Evolutionary conservation across 2,113 vertebrate species (phyloP).

Genomic region (Protobothrops flavoviridis): DNA sequence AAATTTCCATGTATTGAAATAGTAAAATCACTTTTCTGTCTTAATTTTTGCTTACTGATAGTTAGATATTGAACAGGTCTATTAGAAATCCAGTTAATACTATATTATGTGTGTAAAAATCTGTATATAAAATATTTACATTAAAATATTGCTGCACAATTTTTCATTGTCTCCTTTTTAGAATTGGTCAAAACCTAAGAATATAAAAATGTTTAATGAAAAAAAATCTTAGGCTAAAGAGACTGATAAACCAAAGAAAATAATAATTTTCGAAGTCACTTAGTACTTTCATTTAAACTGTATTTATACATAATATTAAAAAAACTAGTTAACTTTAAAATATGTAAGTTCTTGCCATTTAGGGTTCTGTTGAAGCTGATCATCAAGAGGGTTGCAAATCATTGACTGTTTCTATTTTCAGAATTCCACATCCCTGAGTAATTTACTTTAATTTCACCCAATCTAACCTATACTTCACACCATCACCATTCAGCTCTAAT

Average conservation of each 20-base stretch:
- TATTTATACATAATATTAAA: constrained; percentile 77
- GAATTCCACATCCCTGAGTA: constrained; percentile 89
- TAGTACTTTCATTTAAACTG: constrained; percentile 74
- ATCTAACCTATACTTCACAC: constrained; percentile 95
- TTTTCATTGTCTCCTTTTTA: constrained; percentile 36
- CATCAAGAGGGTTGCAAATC: constrained; percentile 87
- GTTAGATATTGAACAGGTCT: background rate
- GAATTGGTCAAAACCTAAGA: constrained; percentile 50
- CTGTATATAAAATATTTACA: background rate
- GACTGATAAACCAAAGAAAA: constrained; percentile 63
- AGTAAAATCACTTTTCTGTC: background rate
- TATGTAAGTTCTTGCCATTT: constrained; percentile 84
- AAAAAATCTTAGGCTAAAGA: constrained; percentile 55
- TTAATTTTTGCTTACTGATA: background rate
- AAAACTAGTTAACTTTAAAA: constrained; percentile 84
- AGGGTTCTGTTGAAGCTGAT: constrained; percentile 85
- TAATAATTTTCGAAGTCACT: constrained; percentile 68
- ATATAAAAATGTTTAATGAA: constrained; percentile 53
- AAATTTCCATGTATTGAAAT: background rate
- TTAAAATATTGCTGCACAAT: background rate
- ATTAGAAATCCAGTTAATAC: background rate
- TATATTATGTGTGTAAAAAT: background rate
- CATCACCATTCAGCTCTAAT: constrained; percentile 91
- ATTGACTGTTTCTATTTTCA: constrained; percentile 86
- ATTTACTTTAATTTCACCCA: constrained; percentile 98